phyloP scores from a whole-genome alignment of 2,113 vertebrate species.

The Antechinus flavipes region DNA sequence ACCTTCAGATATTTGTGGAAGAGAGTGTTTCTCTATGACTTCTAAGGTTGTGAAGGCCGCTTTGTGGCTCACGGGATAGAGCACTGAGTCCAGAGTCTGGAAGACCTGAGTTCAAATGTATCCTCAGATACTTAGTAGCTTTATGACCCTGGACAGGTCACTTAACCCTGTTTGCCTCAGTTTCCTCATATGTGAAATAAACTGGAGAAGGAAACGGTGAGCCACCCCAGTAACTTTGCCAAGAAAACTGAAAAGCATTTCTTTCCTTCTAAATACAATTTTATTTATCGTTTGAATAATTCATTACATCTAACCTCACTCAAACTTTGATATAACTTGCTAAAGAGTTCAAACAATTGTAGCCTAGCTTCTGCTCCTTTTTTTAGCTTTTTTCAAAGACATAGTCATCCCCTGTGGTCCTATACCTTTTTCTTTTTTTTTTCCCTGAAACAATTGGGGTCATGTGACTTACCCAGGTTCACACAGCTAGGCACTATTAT shows the following conservation, averaged over 20 bases:
- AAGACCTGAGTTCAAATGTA: neutral
- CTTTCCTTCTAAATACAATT: conserved; percentile 16
- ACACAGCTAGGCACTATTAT: too few relatives aligned
- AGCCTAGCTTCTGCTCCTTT: neutral
- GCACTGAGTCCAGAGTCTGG: neutral
- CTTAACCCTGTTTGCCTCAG: neutral
- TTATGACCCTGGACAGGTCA: neutral
- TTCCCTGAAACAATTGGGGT: too few relatives aligned
- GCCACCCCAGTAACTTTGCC: neutral
- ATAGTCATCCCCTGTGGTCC: neutral
- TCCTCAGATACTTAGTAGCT: too few relatives aligned
- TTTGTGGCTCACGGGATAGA: neutral
- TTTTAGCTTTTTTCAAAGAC: neutral
- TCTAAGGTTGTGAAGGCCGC: neutral
- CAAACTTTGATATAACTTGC: neutral
- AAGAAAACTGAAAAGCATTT: neutral
- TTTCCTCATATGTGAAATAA: neutral
- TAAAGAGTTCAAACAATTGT: neutral
- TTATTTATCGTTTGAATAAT: conserved; percentile 7
- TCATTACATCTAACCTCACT: neutral
- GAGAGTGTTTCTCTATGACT: neutral
- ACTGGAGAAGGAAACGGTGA: neutral
- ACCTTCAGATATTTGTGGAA: neutral
- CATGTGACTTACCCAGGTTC: too few relatives aligned
- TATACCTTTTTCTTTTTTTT: neutral